Percentiles rank a stretch among this genome's conserved stretches.
Evolutionary conservation across 2,888 invertebrate genomes (phyloP).

Genomic region (Ptychoptera contaminata): DNA sequence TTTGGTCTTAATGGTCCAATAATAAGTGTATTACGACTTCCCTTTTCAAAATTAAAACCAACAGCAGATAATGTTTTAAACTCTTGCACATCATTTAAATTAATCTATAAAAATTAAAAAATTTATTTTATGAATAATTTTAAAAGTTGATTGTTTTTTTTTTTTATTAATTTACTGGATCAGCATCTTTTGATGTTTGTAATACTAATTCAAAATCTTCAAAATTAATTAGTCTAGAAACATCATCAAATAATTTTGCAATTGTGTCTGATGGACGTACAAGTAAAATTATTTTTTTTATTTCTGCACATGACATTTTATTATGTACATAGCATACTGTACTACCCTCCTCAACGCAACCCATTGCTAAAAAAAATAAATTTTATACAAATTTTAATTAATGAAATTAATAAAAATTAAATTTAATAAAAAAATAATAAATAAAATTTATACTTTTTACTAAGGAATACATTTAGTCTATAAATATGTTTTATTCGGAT

Average conservation of each 20-base stretch:
- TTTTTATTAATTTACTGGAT: background rate
- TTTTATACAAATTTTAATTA: slow-evolving; percentile 44
- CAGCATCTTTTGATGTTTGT: slow-evolving; percentile 16
- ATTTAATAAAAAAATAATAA: slow-evolving; percentile 29
- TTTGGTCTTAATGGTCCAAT: background rate
- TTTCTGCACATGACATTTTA: slow-evolving; percentile 25
- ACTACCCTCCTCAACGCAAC: slow-evolving; percentile 17
- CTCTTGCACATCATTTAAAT: slow-evolving; percentile 20
- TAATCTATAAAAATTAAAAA: slow-evolving; percentile 16
- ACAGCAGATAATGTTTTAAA: slow-evolving; percentile 4
- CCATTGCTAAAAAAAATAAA: slow-evolving; percentile 15
- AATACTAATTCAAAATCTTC: slow-evolving; percentile 24
- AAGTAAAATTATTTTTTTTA: slow-evolving; percentile 26
- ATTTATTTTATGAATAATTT: too few species aligned
- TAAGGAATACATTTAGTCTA: too few species aligned
- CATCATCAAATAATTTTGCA: slow-evolving; percentile 22
- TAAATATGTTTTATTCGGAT: too few species aligned
- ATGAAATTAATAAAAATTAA: slow-evolving; percentile 36
- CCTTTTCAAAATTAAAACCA: slow-evolving; percentile 4
- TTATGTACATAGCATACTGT: slow-evolving; percentile 21
- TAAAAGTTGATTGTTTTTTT: too few species aligned
- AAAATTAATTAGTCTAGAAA: slow-evolving; percentile 25
- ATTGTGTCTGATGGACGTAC: slow-evolving; percentile 25
- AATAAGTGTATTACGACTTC: background rate
- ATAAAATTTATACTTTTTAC: background rate